A percentile compares a stretch with the other conserved stretches of the same genome.
Evolutionary conservation across 2,888 invertebrate species (phyloP).

Genomic region (Ypsolopha sequella): DNA sequence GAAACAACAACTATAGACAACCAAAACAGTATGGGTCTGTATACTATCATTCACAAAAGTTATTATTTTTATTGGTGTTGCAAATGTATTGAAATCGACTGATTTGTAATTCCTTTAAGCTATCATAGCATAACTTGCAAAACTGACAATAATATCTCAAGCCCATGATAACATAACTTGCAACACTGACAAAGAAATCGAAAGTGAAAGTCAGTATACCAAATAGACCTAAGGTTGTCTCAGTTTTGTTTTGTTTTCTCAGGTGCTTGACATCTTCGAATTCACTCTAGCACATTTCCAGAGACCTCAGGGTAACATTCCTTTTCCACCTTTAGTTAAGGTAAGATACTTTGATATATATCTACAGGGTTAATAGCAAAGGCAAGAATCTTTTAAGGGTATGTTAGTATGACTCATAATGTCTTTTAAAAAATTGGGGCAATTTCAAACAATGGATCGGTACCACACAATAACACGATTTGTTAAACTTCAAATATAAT

Average conservation of each 20-base stretch:
- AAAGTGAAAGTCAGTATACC: background rate
- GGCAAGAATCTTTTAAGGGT: no score
- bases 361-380: background rate
- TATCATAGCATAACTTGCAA: background rate
- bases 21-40: background rate
- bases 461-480: no score
- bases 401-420: no score
- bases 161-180: no score
- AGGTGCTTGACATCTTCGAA: conserved; percentile 21
- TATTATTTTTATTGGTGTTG: background rate
- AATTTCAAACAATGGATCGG: no score
- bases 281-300: conserved; percentile 39
- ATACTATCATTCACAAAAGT: background rate
- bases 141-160: background rate
- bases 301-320: conserved; percentile 12
- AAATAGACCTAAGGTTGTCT: background rate
- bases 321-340: conserved; percentile 4
- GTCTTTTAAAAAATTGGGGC: no score
- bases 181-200: no score
- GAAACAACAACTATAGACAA: no score
- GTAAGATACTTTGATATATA: conserved; percentile 14
- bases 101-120: no score
- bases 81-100: background rate
- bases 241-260: conserved; percentile 11
- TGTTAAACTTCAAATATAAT: no score